Percentiles rank a stretch among this genome's conserved stretches.
These are phyloP conservation scores for Lichenostomus cassidix DNA, from an alignment of 2,113 vertebrate genomes.

Conservation along the genomic window DNA sequence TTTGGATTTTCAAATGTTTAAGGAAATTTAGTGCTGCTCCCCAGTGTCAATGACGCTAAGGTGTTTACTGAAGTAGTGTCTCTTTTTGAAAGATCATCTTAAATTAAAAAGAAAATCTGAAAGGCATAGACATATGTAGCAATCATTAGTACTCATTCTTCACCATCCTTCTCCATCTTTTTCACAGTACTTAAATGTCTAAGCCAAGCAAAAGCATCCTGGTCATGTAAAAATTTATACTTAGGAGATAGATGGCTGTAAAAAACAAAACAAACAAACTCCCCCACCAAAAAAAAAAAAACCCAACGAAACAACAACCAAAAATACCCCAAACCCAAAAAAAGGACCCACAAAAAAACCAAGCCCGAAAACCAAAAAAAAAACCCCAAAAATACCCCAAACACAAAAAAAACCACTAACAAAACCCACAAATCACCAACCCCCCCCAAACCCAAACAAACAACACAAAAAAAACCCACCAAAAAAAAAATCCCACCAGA, in stretches of 20 bases:
- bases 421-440: no score
- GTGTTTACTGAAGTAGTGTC: background rate
- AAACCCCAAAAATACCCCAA: no score
- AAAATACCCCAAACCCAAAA: no score
- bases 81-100: background rate
- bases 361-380: background rate
- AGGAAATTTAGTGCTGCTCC: background rate
- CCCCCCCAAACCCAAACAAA: no score
- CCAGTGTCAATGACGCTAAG: background rate
- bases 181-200: background rate
- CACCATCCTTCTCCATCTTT: background rate
- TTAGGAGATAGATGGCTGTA: background rate
- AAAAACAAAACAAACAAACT: background rate
- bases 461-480: no score
- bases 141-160: background rate
- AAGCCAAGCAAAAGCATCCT: background rate
- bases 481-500: no score
- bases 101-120: background rate
- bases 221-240: background rate
- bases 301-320: fast-evolving
- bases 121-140: background rate
- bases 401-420: background rate
- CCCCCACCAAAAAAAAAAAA: background rate
- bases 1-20: background rate
- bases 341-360: no score